Base-by-base conservation (phyloP, 2,888 invertebrate genomes). In the Pasiphila rectangulata region DNA sequence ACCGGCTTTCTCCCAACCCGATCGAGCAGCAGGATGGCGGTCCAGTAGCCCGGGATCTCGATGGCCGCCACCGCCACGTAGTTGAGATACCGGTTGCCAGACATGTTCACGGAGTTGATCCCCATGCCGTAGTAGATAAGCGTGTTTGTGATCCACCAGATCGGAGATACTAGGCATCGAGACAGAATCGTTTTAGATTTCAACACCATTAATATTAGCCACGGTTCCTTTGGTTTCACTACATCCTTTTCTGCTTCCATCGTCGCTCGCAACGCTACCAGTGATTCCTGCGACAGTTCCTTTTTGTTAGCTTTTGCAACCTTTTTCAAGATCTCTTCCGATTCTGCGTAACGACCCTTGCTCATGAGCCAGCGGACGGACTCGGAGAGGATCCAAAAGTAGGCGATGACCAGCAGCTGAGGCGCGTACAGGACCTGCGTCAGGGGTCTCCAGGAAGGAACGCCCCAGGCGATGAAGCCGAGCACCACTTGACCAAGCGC, bases 281-380 rank as follows among this genome's bases (percentile, higher is more conserved):
- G 63, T n/a, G 91, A 86, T 37, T 89, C 86, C 0, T 90, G 85
- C 0, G 91, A 90, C 2, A 93, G 64, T 42, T 86, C 75, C 7
- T 89, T 89, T 2, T 89, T 90, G 56, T 94, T 94, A 0, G 88
- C 72, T 61, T 81, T 88, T 0, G 94, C 93, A 0, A 93, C 92
- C 64, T 90, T 91, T 20, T 89, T 87, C 1, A 94, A 79, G 13
- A 93, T 91, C 2, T 68, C 69, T 61, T 92, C 92, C 0, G 94
- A 93, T 57, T 93, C 91, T 20, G 92, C 90, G 53, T 91, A 90
- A 46, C 91, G 90, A 2, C 93, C 92, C 63, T 94, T 93, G 34
- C 92, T 92, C 61, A 95, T 79, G 9, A 95, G 88, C 96, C 96
- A 96, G 46, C 95, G 90, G 2, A 94, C 90, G 4, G 94, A 94